Percentiles rank a stretch among this genome's conserved stretches.
Evolutionary conservation across 64 coral and sea anemone genomes (phyloP).

Genomic region (Montipora efflorescens): DNA sequence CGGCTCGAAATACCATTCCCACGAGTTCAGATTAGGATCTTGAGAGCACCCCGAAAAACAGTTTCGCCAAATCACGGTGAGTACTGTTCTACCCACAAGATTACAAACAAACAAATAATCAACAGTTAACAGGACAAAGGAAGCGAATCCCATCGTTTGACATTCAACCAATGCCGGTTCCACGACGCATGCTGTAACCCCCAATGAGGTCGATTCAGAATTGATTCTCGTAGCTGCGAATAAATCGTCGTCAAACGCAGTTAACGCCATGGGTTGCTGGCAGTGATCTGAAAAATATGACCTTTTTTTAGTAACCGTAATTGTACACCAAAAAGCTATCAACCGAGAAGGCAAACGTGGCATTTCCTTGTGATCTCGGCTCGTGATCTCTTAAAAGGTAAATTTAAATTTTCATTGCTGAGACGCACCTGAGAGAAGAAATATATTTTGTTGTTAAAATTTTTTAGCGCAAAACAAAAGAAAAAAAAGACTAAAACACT

Average conservation of each 20-base stretch:
- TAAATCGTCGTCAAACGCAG: neutral
- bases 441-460: too few relatives aligned
- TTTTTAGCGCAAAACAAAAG: too few relatives aligned
- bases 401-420: too few relatives aligned
- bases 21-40: conserved; percentile 66
- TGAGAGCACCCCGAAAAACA: conserved; percentile 62
- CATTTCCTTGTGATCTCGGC: too few relatives aligned
- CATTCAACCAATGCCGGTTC: conserved; percentile 63
- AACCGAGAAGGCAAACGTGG: too few relatives aligned
- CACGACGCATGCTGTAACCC: conserved; percentile 44
- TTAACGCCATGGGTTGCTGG: neutral
- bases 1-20: conserved; percentile 87
- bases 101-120: conserved; percentile 61
- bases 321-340: too few relatives aligned
- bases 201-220: neutral
- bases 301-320: too few relatives aligned
- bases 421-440: too few relatives aligned
- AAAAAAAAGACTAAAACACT: too few relatives aligned
- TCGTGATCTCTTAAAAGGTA: too few relatives aligned
- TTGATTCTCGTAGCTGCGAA: conserved; percentile 51
- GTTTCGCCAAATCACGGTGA: conserved; percentile 66
- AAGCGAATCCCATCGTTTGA: conserved; percentile 48
- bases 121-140: conserved; percentile 48
- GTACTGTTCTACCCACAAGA: conserved; percentile 28
- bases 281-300: too few relatives aligned